Evolutionary conservation across 2,113 vertebrate species (phyloP).

Genomic region (Morone chrysops): DNA sequence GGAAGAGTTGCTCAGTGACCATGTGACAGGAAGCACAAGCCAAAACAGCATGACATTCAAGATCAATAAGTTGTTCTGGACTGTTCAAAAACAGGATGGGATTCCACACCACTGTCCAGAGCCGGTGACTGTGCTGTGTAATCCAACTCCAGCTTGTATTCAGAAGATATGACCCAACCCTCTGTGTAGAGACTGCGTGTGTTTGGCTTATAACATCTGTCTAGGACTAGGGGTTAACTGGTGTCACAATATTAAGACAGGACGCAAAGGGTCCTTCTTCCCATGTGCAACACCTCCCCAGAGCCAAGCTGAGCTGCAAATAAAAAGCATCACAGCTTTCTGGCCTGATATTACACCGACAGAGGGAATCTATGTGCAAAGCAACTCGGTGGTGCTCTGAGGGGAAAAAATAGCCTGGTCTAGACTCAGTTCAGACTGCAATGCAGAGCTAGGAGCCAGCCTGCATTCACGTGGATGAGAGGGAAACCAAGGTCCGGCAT

Average conservation of each 20-base stretch:
- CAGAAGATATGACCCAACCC: neutral
- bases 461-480: constrained; percentile 67
- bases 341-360: constrained; percentile 39
- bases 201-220: neutral
- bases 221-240: neutral
- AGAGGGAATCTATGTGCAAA: constrained; percentile 54
- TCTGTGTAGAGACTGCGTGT: constrained; percentile 1
- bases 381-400: constrained; percentile 47
- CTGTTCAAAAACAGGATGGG: constrained; percentile 26
- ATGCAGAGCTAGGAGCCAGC: constrained; percentile 73
- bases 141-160: neutral
- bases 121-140: neutral
- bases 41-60: constrained; percentile 57
- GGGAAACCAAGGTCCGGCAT: constrained; percentile 48
- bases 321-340: constrained; percentile 29
- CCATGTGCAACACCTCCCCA: constrained; percentile 17
- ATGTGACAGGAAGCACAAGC: constrained; percentile 72
- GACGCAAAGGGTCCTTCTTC: constrained; percentile 3
- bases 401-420: constrained; percentile 52
- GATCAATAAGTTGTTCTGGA: constrained; percentile 49
- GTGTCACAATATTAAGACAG: constrained; percentile 19
- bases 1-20: constrained; percentile 34
- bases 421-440: constrained; percentile 75
- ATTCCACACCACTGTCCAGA: neutral
- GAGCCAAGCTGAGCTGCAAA: constrained; percentile 26